phyloP scores from a whole-genome alignment of 2,113 vertebrate species.

The Nesoenas mayeri region DNA sequence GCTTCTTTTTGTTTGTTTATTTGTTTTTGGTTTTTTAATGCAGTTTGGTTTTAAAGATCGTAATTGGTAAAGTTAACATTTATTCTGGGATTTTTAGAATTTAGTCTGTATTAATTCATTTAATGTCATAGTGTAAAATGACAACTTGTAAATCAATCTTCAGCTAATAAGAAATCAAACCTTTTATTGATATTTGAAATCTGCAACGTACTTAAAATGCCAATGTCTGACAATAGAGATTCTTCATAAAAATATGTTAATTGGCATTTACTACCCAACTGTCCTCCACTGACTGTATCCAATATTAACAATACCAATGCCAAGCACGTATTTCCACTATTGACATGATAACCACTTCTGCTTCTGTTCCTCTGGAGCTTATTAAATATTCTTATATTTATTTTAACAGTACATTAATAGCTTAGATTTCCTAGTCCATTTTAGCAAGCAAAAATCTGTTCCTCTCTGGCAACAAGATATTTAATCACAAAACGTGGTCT shows the following conservation, averaged over 20 bases:
- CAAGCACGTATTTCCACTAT: not conserved
- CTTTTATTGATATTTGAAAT: rapidly evolving
- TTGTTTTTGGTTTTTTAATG: not conserved
- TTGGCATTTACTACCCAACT: not conserved
- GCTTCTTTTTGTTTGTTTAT: not conserved
- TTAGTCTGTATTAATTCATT: not conserved
- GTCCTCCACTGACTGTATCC: not conserved
- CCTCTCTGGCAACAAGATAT: not conserved
- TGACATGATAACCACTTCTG: not conserved
- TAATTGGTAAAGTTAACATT: not conserved
- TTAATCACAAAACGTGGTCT: not conserved
- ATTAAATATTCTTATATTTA: not conserved
- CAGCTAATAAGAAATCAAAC: not conserved
- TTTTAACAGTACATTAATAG: not conserved
- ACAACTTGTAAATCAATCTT: not conserved
- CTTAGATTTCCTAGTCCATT: not conserved
- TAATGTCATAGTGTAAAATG: not conserved
- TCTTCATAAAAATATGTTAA: not conserved
- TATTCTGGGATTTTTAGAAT: not conserved
- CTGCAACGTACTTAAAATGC: not conserved
- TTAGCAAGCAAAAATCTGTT: not conserved
- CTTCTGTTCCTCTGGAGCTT: not conserved
- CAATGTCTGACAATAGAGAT: not conserved
- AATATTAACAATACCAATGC: not conserved
- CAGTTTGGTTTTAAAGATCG: not conserved